Evolutionary conservation across 2,113 vertebrate species (phyloP).

Genomic region (Nibea albiflora): DNA sequence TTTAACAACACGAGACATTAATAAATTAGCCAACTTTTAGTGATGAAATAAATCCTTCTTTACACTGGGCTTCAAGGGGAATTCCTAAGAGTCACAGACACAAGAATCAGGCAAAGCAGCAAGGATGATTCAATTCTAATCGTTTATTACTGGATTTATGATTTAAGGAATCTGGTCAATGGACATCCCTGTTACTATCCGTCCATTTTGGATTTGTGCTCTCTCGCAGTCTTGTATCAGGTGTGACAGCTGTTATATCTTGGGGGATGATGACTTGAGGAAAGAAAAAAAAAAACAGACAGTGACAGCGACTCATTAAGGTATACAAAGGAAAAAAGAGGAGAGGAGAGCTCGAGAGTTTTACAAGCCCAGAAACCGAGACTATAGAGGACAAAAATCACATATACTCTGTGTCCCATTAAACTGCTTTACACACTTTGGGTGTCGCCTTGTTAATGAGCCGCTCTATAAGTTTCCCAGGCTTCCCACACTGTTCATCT

Average conservation of each 20-base stretch:
- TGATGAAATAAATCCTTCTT: constrained; percentile 29
- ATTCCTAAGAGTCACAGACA: not conserved
- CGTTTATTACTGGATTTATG: not conserved
- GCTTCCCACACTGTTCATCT: constrained; percentile 53
- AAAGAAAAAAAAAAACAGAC: not conserved
- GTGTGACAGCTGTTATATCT: not conserved
- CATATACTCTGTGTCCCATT: constrained; percentile 8
- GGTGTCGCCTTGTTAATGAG: constrained; percentile 57
- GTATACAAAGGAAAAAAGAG: not conserved
- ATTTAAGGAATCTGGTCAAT: not conserved
- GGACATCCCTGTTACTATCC: not conserved
- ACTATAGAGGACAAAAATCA: constrained; percentile 18
- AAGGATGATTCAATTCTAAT: not conserved
- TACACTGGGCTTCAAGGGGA: constrained; percentile 28
- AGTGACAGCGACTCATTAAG: not conserved
- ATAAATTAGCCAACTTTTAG: constrained; percentile 59
- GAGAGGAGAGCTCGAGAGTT: not conserved
- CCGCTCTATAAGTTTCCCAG: constrained; percentile 53
- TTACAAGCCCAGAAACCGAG: not conserved
- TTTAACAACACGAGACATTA: constrained; percentile 66
- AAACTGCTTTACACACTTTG: constrained; percentile 15
- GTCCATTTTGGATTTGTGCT: not conserved
- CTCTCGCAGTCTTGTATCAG: not conserved
- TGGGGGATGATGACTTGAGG: not conserved
- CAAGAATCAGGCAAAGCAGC: not conserved